Evolutionary conservation across 2,797 vertebrate species (phyloP).

Genomic region (Dryobates pubescens): DNA sequence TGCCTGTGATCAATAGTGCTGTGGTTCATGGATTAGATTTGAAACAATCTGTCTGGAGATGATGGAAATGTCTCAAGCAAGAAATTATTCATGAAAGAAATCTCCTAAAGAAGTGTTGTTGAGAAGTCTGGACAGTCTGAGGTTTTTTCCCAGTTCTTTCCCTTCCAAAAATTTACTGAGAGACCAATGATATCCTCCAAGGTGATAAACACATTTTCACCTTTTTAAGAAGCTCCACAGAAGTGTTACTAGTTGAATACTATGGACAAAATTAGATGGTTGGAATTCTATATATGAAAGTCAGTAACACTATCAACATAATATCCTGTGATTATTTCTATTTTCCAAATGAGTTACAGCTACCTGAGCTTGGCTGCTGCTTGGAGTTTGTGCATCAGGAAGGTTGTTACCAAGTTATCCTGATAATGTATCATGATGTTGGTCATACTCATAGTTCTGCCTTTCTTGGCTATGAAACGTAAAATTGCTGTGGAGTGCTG

Average conservation of each 20-base stretch:
- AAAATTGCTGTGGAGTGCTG: not conserved
- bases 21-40: slow-evolving; percentile 15
- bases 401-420: not conserved
- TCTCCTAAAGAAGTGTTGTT: not conserved
- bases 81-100: not conserved
- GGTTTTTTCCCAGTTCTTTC: not conserved
- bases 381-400: not conserved
- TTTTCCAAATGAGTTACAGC: not conserved
- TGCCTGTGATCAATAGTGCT: not conserved
- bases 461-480: not conserved
- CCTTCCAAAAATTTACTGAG: not conserved
- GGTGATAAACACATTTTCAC: not conserved
- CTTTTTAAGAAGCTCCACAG: not conserved
- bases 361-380: not conserved
- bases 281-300: not conserved
- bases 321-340: not conserved
- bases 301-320: not conserved
- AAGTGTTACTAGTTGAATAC: not conserved
- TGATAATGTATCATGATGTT: not conserved
- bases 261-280: not conserved
- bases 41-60: slow-evolving; percentile 26
- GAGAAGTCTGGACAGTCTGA: not conserved
- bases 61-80: not conserved
- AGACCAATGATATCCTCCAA: not conserved
- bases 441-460: not conserved